Percentiles rank a stretch among this genome's conserved stretches.
Conservation (phyloP, 1,140 invertebrate species). For the Cydia fagiglandana region DNA sequence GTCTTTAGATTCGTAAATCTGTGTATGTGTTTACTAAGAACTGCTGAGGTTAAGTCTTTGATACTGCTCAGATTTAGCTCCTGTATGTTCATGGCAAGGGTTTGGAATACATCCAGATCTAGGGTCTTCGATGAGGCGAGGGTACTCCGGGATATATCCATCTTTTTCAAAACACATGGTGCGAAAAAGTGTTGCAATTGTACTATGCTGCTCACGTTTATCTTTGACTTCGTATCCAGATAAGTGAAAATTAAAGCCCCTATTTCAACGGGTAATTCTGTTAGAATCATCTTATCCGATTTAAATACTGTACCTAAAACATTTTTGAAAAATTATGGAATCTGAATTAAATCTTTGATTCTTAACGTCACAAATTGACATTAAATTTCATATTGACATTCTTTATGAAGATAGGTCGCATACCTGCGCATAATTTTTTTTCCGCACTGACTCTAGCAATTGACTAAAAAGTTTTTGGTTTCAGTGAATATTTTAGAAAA, state of each 20-base stretch:
- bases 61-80: slow-evolving; percentile 41
- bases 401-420: no score
- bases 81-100: slow-evolving; percentile 34
- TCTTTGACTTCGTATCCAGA: slow-evolving; percentile 40
- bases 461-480: no score
- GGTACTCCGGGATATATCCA: slow-evolving; percentile 38
- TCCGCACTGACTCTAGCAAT: no score
- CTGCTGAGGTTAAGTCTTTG: slow-evolving; percentile 33
- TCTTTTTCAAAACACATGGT: slow-evolving; percentile 36
- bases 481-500: no score
- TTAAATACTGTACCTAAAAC: background rate
- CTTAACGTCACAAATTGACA: no score
- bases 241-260: slow-evolving; percentile 41
- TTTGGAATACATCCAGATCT: slow-evolving; percentile 35
- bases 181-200: slow-evolving; percentile 38
- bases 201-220: slow-evolving; percentile 37
- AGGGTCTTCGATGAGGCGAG: slow-evolving; percentile 36
- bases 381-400: no score
- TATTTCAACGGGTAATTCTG: slow-evolving; percentile 41
- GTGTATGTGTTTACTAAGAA: slow-evolving; percentile 33
- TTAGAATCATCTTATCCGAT: slow-evolving; percentile 39
- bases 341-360: no score
- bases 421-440: no score
- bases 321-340: background rate
- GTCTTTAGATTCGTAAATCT: slow-evolving; percentile 35